Percentiles rank a stretch among this genome's conserved stretches.
Evolutionary conservation across 2,888 invertebrate genomes (phyloP).

Genomic region (Rotaria macrura): DNA sequence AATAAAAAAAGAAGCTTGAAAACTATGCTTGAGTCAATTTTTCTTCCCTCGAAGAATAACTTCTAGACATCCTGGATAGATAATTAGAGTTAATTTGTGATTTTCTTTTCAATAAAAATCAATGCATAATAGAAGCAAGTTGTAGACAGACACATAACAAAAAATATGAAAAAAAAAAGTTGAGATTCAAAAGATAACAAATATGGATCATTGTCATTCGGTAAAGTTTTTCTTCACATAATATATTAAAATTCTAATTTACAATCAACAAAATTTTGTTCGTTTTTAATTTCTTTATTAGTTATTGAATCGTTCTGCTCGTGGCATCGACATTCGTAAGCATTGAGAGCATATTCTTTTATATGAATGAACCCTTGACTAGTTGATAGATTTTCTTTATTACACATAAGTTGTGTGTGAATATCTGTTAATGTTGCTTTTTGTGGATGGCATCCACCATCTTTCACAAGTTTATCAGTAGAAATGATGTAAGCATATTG

Average conservation of each 20-base stretch:
- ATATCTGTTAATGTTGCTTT: neutral
- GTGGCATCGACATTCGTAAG: neutral
- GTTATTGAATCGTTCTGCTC: neutral
- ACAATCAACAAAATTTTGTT: neutral
- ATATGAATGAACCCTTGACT: neutral
- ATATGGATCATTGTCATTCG: no score
- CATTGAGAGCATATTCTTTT: neutral
- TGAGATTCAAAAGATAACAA: no score
- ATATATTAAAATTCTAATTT: neutral
- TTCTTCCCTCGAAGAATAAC: no score
- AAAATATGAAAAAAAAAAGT: no score
- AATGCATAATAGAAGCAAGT: no score
- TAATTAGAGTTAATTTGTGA: no score
- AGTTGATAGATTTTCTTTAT: neutral
- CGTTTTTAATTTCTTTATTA: neutral
- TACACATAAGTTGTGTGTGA: neutral
- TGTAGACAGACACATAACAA: no score
- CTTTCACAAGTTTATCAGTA: neutral
- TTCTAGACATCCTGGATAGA: no score
- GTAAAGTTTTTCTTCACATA: no score
- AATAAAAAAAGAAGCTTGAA: no score
- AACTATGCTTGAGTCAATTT: no score
- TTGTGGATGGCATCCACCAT: neutral
- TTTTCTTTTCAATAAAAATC: no score
- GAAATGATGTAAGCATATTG: neutral